Evolutionary conservation across 2,113 vertebrate genomes (phyloP).

Genomic region (Carassius auratus): DNA sequence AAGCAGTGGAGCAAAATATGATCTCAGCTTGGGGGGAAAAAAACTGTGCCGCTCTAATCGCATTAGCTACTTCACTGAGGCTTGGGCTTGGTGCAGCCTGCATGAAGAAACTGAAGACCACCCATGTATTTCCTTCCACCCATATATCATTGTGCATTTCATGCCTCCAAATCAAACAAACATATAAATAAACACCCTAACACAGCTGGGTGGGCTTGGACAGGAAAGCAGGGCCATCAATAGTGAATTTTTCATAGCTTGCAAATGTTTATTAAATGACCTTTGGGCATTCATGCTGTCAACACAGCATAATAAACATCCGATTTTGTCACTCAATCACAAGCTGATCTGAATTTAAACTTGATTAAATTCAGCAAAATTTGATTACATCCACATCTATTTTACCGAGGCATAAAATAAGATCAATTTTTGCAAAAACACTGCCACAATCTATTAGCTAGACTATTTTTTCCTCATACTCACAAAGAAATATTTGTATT

Average conservation of each 20-base stretch:
- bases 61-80: slow-evolving; percentile 11
- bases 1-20: neutral
- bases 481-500: neutral
- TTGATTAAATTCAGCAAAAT: neutral
- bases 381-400: neutral
- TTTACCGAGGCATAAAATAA: neutral
- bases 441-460: neutral
- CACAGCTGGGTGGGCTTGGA: neutral
- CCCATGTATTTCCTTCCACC: neutral
- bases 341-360: slow-evolving; percentile 14
- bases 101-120: slow-evolving; percentile 27
- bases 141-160: neutral
- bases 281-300: neutral
- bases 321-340: neutral
- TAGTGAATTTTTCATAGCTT: neutral
- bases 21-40: neutral
- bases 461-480: neutral
- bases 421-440: neutral
- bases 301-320: neutral
- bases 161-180: neutral
- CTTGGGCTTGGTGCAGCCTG: neutral
- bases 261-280: slow-evolving; percentile 2
- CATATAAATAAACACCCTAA: neutral
- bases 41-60: neutral
- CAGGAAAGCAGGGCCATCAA: neutral